A percentile compares a stretch with the other conserved stretches of the same genome.
These are phyloP conservation scores for Fabriciana adippe DNA, from an alignment of 2,888 invertebrate species.

Conservation along the genomic window DNA sequence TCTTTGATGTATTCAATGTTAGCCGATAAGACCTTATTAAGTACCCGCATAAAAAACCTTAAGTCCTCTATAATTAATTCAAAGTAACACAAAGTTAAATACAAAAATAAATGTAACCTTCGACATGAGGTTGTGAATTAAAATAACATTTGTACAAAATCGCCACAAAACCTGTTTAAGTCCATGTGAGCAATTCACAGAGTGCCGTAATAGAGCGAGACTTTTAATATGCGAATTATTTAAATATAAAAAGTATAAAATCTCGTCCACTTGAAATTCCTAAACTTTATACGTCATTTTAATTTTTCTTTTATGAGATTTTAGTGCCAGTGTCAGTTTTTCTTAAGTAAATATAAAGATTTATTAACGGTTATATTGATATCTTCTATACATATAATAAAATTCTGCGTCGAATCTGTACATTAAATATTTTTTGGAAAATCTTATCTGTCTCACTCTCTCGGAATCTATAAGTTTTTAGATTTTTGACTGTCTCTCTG, in stretches of 20 bases:
- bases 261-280: background rate
- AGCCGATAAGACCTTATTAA: background rate
- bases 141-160: constrained; percentile 33
- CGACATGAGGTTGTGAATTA: constrained; percentile 38
- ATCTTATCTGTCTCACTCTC: too few species aligned
- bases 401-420: too few species aligned
- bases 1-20: background rate
- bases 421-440: too few species aligned
- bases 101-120: constrained; percentile 38
- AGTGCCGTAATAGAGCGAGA: constrained; percentile 21
- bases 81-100: background rate
- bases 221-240: constrained; percentile 11
- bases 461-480: too few species aligned
- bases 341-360: too few species aligned
- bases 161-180: constrained; percentile 29
- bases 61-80: background rate
- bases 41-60: constrained; percentile 6
- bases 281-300: background rate
- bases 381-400: too few species aligned
- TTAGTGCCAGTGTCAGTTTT: too few species aligned
- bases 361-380: too few species aligned
- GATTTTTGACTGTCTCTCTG: too few species aligned
- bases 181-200: constrained; percentile 21
- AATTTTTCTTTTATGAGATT: background rate
- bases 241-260: constrained; percentile 3